phyloP scores from a whole-genome alignment of 2,888 invertebrate genomes.

The Abscondita cerata region DNA sequence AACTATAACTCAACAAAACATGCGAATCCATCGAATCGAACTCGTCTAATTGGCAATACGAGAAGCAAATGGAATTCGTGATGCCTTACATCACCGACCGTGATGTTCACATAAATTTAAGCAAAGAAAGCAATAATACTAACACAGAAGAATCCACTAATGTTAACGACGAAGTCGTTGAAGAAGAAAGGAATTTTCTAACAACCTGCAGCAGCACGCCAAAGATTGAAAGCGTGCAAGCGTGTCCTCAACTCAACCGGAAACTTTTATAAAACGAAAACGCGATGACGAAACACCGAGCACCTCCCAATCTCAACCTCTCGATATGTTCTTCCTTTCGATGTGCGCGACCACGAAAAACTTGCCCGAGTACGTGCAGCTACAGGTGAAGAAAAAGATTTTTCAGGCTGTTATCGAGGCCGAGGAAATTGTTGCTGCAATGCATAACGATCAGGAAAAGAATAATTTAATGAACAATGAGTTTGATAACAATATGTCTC shows the following conservation, averaged over 20 bases:
- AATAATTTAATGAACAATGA: background rate
- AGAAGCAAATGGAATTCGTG: constrained; percentile 16
- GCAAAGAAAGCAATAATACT: background rate
- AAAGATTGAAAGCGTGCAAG: no score
- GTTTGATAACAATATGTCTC: constrained; percentile 2
- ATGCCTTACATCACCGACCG: constrained; percentile 6
- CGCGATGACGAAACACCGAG: background rate
- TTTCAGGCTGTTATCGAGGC: constrained; percentile 28
- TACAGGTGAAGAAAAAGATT: constrained; percentile 22
- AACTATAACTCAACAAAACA: constrained; percentile 5
- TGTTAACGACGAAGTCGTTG: background rate
- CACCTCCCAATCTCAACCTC: constrained; percentile 11
- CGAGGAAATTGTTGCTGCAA: constrained; percentile 19
- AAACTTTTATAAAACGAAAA: background rate
- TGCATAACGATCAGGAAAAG: constrained; percentile 14
- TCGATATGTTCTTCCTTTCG: constrained; percentile 23
- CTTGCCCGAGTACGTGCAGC: constrained; percentile 19
- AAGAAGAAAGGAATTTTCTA: no score
- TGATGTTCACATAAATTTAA: background rate
- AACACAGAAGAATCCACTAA: background rate
- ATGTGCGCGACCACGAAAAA: constrained; percentile 29
- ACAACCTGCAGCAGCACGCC: no score
- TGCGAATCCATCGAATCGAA: background rate
- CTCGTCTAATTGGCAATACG: constrained; percentile 6
- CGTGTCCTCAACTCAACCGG: no score